Conservation (phyloP, 2,797 vertebrate genomes). For the Cirrhinus mrigala region DNA sequence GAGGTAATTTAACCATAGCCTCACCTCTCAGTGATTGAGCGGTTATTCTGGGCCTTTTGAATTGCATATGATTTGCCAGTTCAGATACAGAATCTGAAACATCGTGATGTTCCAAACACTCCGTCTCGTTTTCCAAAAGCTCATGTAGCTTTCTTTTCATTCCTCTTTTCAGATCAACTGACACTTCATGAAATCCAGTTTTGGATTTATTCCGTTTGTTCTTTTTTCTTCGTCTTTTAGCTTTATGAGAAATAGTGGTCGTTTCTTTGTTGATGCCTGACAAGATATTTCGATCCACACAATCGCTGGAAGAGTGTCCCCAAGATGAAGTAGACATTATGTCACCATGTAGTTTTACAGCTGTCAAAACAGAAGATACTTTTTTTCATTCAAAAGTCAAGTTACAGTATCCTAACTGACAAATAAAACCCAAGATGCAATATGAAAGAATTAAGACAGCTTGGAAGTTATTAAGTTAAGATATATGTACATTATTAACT, state of each 20-base stretch:
- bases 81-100: not conserved
- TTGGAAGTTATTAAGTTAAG: not conserved
- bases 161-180: not conserved
- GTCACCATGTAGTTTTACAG: not conserved
- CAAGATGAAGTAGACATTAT: slow-evolving; percentile 27
- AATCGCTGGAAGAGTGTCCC: not conserved
- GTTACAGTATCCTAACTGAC: not conserved
- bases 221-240: slow-evolving; percentile 9
- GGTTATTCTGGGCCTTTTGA: slow-evolving; percentile 45
- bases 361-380: not conserved
- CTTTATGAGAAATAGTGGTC: not conserved
- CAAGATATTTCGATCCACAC: not conserved
- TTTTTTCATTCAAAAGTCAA: not conserved
- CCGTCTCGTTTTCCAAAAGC: not conserved
- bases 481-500: not conserved
- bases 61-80: not conserved
- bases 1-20: not conserved
- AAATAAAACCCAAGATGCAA: not conserved
- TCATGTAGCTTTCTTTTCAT: slow-evolving; percentile 44
- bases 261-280: slow-evolving; percentile 11
- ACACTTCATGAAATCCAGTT: not conserved
- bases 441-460: not conserved
- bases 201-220: not conserved
- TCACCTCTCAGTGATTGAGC: not conserved
- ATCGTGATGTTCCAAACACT: not conserved